phyloP scores from a whole-genome alignment of 2,888 invertebrate genomes.

The Sinhomidia bicolor region DNA sequence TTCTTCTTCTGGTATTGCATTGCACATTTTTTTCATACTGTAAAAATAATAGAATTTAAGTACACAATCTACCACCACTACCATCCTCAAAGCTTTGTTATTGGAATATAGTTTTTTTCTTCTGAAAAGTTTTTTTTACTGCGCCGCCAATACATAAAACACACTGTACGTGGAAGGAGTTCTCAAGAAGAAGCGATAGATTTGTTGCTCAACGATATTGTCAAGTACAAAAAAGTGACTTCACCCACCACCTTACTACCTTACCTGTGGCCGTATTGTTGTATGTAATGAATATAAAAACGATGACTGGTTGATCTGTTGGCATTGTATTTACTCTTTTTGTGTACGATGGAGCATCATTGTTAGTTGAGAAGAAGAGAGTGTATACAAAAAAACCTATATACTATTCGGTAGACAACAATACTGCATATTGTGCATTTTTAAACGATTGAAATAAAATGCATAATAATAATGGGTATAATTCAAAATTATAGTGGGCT shows the following conservation, averaged over 20 bases:
- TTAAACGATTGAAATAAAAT: slow-evolving; percentile 31
- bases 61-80: not conserved
- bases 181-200: slow-evolving; percentile 18
- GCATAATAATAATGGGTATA: slow-evolving; percentile 31
- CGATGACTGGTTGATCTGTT: not conserved
- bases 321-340: slow-evolving; percentile 14
- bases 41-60: not conserved
- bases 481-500: slow-evolving; percentile 20
- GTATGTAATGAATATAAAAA: slow-evolving; percentile 11
- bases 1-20: not conserved
- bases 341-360: not conserved
- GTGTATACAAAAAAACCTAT: not conserved
- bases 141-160: not conserved
- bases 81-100: not conserved
- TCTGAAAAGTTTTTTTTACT: slow-evolving; percentile 22
- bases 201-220: not conserved
- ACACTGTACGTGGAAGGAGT: not conserved
- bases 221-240: slow-evolving; percentile 47
- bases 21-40: not conserved
- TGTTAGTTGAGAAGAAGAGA: not conserved
- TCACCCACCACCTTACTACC: slow-evolving; percentile 57
- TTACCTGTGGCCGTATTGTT: not conserved
- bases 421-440: slow-evolving; percentile 22
- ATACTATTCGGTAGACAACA: not conserved
- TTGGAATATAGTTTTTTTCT: no score